Evolutionary conservation across 2,797 vertebrate species (phyloP).

Genomic region (Crax fasciolata): DNA sequence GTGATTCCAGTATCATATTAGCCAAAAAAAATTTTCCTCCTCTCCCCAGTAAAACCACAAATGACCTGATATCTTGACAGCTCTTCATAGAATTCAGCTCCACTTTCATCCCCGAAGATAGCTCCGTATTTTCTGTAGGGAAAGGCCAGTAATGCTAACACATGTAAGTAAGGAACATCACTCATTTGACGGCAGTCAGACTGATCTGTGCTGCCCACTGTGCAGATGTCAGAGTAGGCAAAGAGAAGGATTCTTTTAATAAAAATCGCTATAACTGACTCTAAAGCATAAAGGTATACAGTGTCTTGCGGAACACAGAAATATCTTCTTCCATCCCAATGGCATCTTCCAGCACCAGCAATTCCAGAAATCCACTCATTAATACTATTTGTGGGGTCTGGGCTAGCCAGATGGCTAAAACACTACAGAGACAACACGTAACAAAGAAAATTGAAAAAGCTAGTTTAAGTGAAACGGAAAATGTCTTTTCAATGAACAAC

Average conservation of each 20-base stretch:
- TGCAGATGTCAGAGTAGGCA: not conserved
- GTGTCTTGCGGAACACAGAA: not conserved
- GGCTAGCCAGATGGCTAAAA: not conserved
- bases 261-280: not conserved
- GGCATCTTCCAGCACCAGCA: not conserved
- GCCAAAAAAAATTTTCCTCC: not conserved
- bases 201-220: not conserved
- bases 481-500: not conserved
- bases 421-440: not conserved
- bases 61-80: not conserved
- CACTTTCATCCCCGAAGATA: conserved; percentile 3
- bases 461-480: not conserved
- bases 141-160: not conserved
- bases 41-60: conserved; percentile 3
- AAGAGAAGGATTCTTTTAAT: not conserved
- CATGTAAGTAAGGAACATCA: not conserved
- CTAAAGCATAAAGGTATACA: not conserved
- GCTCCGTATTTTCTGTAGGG: not conserved
- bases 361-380: not conserved
- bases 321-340: not conserved
- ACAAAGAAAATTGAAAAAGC: not conserved
- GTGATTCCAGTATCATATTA: conserved; percentile 24
- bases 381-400: not conserved
- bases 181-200: not conserved
- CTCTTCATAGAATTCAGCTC: not conserved